A percentile compares a stretch with the other conserved stretches of the same genome.
Evolutionary conservation across 2,113 vertebrate species (phyloP).

Genomic region (crab-eating macaque (Macaca fascicularis)): T2T-MFA8v1.1 NC_088378.1:151812001-151812500

Average conservation of each 20-base stretch:
- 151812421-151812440: constrained; percentile 36
- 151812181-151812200: background rate
- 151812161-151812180: background rate
- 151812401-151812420: background rate
- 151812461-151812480: background rate
- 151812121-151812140: background rate
- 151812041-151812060: background rate
- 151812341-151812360: constrained; percentile 3
- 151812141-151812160: background rate
- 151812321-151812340: constrained; percentile 1
- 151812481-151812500: background rate
- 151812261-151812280: background rate
- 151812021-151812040: background rate
- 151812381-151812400: background rate
- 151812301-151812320: constrained; percentile 46
- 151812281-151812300: constrained; percentile 42
- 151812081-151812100: background rate
- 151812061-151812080: background rate
- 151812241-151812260: background rate
- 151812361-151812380: background rate
- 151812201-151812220: background rate
- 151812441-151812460: constrained; percentile 18
- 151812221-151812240: background rate
- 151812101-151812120: background rate
- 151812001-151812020: background rate